Base-by-base conservation (phyloP, 2,113 vertebrate genomes). In the Ammospiza caudacuta region DNA sequence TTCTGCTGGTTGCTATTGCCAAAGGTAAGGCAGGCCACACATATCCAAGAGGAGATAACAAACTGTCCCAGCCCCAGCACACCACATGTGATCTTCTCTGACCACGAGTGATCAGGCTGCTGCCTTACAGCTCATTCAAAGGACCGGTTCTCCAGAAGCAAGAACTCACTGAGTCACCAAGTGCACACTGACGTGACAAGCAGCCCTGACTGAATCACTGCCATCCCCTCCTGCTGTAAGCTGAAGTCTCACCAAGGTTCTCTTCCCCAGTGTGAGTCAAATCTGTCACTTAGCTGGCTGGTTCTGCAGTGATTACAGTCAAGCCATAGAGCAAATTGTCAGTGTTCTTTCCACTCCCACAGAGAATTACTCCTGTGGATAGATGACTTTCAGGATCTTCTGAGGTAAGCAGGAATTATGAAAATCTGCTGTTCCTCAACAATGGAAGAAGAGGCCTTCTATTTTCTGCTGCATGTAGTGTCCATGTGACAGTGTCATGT, bases 201-300 rank as follows among this genome's bases (percentile, higher is more conserved):
- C 90, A 96, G 78, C 62, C 67, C 75, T 23, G 7, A 23, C 82
- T 90, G 92, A 94, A 85, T 94, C 94, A 88, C 72, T 15, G 5
- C n/a, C 7, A 2, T 22, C 61, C 83, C 64, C 33, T 86, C 80
- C 87, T 66, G 76, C 55, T 22, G 28, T 11, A 54, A 9, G 1
- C 61, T 0, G 7, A 73, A 81, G 44, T 41, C 67, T 91, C 85
- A 61, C 75, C 31, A 6, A 51, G 54, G 62, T 69, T 79, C 83
- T 73, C 46, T 83, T 57, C n/a, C 44, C 44, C 62, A 11, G 24
- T 10, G 55, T 77, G 74, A 89, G 44, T 89, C 81, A 89, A 92
- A 92, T 23, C 84, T 35, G 35, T 79, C 58, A 31, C 49, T 64
- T 43, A 35, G 62, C 64, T 10, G 6, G 52, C 66, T 82, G 80